Percentiles rank a stretch among this genome's conserved stretches.
These are phyloP conservation scores for Mycetomoellerius zeteki DNA, from an alignment of 1,140 invertebrate genomes.

Conservation along the genomic window DNA sequence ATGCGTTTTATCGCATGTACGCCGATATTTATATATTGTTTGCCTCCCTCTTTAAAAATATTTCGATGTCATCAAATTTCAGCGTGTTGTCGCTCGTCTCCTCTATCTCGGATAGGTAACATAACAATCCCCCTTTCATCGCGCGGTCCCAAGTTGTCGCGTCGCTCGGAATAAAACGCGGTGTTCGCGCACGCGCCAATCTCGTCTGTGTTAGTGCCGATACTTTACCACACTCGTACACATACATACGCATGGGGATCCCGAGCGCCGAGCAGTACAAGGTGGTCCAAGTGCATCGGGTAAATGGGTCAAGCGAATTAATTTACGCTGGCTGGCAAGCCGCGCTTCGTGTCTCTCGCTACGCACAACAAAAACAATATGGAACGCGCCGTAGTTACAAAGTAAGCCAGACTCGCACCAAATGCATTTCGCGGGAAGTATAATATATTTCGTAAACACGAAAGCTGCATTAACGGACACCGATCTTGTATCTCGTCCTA, in stretches of 20 bases:
- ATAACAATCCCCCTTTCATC: conserved; percentile 21
- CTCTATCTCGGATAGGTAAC: neutral
- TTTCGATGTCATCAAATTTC: conserved; percentile 5
- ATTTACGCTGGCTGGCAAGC: conserved; percentile 72
- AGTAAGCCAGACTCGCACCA: neutral
- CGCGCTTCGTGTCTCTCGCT: conserved; percentile 60
- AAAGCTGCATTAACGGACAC: conserved; percentile 26
- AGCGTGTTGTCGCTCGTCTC: neutral
- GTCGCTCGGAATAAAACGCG: conserved; percentile 54
- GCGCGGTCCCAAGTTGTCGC: conserved; percentile 28
- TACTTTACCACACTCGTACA: neutral
- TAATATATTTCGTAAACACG: conserved; percentile 4
- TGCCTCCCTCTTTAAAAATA: neutral
- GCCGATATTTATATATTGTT: neutral
- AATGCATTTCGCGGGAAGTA: conserved; percentile 5
- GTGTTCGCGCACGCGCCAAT: conserved; percentile 63
- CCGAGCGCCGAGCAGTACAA: conserved; percentile 68
- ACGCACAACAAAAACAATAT: conserved; percentile 43
- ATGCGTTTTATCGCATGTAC: neutral
- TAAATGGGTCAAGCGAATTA: conserved; percentile 83
- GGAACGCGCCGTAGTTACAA: neutral
- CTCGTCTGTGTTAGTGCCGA: neutral
- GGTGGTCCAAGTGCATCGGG: conserved; percentile 81
- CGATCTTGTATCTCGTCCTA: neutral
- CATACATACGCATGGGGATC: neutral